Percentiles rank a stretch among this genome's conserved stretches.
Evolutionary conservation across 1,140 invertebrate genomes (phyloP).

Genomic region (Drosophila gunungcola): DNA sequence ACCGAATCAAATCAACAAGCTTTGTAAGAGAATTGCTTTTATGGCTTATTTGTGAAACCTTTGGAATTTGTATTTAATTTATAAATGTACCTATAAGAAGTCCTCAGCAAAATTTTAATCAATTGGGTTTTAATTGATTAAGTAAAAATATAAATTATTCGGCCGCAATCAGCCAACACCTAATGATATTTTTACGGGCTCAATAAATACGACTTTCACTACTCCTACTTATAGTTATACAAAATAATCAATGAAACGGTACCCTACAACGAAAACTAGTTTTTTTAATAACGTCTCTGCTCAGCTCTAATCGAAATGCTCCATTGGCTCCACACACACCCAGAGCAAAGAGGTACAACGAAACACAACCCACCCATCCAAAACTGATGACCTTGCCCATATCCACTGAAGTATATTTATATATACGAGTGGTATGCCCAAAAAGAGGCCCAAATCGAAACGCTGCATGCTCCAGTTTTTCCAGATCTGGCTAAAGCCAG

Average conservation of each 20-base stretch:
- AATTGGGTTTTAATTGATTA: not conserved
- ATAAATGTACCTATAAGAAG: too few relatives aligned
- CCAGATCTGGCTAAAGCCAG: conserved; percentile 41
- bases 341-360: conserved; percentile 5
- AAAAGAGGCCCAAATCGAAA: conserved; percentile 27
- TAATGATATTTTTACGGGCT: too few relatives aligned
- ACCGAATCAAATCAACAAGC: too few relatives aligned
- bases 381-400: conserved; percentile 46
- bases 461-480: conserved; percentile 60
- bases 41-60: too few relatives aligned
- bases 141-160: not conserved
- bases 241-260: not conserved
- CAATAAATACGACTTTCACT: conserved; percentile 1
- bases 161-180: not conserved
- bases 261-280: conserved; percentile 2
- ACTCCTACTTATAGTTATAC: not conserved
- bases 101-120: too few relatives aligned
- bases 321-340: conserved; percentile 42
- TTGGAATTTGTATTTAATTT: too few relatives aligned
- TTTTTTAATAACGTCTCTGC: conserved; percentile 2
- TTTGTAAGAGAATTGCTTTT: too few relatives aligned
- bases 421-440: conserved; percentile 6
- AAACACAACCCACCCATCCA: conserved; percentile 32
- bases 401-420: conserved; percentile 12
- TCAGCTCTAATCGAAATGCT: conserved; percentile 38